Evolutionary conservation across 2,888 invertebrate species (phyloP).

Genomic region (Mayetiola destructor): DNA sequence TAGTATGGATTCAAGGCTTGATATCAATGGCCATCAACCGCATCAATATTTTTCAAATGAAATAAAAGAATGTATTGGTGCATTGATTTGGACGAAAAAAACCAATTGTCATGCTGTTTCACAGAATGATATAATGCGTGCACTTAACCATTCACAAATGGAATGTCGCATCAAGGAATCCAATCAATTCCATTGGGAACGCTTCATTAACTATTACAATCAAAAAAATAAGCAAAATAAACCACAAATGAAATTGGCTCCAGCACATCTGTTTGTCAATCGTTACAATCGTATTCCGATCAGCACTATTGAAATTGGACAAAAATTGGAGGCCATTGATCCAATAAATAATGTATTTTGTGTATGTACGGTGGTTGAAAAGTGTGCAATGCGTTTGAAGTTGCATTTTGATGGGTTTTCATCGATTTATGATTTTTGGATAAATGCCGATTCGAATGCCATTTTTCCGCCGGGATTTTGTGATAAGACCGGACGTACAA

Average conservation of each 20-base stretch:
- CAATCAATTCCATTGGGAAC: neutral
- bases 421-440: slow-evolving; percentile 84
- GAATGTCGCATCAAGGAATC: neutral
- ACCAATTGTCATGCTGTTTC: neutral
- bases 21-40: neutral
- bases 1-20: too few relatives aligned
- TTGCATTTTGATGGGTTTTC: slow-evolving; percentile 87
- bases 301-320: slow-evolving; percentile 70
- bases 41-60: slow-evolving; percentile 2
- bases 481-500: slow-evolving; percentile 68
- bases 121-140: neutral
- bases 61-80: neutral
- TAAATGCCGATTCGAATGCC: slow-evolving; percentile 79
- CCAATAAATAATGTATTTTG: slow-evolving; percentile 81
- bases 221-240: neutral
- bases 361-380: slow-evolving; percentile 70
- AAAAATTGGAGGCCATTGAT: slow-evolving; percentile 88
- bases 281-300: slow-evolving; percentile 55
- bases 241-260: slow-evolving; percentile 36
- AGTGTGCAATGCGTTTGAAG: slow-evolving; percentile 67
- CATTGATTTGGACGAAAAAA: neutral
- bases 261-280: slow-evolving; percentile 62
- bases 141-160: neutral
- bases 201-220: slow-evolving; percentile 1
- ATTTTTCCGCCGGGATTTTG: slow-evolving; percentile 93